Conservation (phyloP, 2,113 vertebrate species). For the Neogale vison region DNA sequence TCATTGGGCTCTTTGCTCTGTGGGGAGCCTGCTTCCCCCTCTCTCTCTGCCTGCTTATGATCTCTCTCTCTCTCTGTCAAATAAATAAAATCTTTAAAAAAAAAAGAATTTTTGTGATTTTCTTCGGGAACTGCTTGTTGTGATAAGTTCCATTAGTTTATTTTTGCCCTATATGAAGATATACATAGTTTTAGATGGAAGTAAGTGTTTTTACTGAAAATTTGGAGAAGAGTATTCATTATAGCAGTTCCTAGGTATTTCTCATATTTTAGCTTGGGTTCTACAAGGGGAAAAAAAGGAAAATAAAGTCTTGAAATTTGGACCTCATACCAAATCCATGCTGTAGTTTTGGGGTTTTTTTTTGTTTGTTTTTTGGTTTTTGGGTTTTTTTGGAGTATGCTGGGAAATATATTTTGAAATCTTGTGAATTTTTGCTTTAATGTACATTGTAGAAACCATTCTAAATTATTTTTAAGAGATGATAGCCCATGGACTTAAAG, state of each 20-base stretch:
- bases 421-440: neutral
- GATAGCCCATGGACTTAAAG: neutral
- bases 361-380: too few species aligned
- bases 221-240: neutral
- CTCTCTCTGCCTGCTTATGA: too few species aligned
- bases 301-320: neutral
- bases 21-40: too few species aligned
- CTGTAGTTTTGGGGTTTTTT: neutral
- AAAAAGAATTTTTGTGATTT: neutral
- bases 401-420: neutral
- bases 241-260: neutral
- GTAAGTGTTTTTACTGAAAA: neutral
- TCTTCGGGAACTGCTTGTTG: neutral
- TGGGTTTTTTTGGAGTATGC: neutral
- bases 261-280: neutral
- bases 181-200: neutral
- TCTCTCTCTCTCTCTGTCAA: too few species aligned
- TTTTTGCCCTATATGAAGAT: neutral
- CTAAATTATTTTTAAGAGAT: slow-evolving; percentile 15
- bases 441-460: neutral
- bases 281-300: neutral
- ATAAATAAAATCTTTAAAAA: too few species aligned
- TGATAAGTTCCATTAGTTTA: neutral
- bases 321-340: neutral
- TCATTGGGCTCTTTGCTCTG: too few species aligned